Base-by-base conservation (phyloP, 1,140 invertebrate species). In the Reticulitermes speratus region DNA sequence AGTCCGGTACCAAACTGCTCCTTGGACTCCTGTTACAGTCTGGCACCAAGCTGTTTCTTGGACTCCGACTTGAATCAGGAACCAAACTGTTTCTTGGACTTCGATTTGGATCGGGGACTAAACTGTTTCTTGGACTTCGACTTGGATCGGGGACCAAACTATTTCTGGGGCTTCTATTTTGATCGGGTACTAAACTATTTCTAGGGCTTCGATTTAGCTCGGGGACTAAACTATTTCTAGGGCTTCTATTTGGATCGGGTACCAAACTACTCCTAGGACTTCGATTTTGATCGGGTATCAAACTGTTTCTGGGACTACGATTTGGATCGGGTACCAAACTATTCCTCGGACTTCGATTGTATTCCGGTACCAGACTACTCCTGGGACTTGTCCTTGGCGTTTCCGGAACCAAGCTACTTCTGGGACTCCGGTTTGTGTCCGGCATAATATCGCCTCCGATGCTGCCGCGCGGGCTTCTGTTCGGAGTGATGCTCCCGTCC, bases 21-120 rank as follows among this genome's bases (percentile, higher is more conserved):
- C 94, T 90, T n/a, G 94, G 94, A 90, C 93, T 95, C 45, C 94
- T 90, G 87, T 94, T 94, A 6, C 91, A 89, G 83, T 90, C 90
- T 8, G 90, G 90, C 11, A 90, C 88, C 84, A 91, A 88, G 87
- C 90, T 91, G 87, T 90, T 90, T 84, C 90, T 86, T 1, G 92
- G 91, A 87, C 91, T 44, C 21, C 45, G 92, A 38, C 91, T 89
- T 23, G 90, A 89, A 7, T 91, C 90, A 2, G 91, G 90, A 5
- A 90, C 88, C 30, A 91, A 87, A 88, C 84, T 85, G 32, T 69
- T 69, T 32, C 84, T 59, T 16, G 84, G 84, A 52, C 83, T 84
- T 11, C 83, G 83, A 19, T 52, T 55, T 21, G 82, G 19, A 45
- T 83, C 82, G 6, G 83, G 83, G 1, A 84, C 48, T 30, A 84